Conservation (phyloP, 2,113 vertebrate species). For the Paramormyrops kingsleyae region DNA sequence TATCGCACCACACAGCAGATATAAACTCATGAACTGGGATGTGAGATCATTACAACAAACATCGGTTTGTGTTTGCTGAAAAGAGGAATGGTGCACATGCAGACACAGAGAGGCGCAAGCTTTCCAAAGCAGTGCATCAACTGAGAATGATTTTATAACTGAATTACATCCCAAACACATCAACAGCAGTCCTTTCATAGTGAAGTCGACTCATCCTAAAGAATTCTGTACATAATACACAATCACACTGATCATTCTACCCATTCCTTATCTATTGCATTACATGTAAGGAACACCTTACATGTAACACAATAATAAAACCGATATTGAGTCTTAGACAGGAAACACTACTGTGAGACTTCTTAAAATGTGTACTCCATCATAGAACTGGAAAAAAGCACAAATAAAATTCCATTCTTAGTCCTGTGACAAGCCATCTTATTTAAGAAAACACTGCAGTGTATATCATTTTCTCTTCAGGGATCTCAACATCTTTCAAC, state of each 20-base stretch:
- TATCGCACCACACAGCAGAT: not conserved
- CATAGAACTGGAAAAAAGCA: not conserved
- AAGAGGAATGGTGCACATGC: not conserved
- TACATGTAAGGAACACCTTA: not conserved
- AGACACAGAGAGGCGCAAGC: not conserved
- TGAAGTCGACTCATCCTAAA: not conserved
- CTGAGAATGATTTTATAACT: not conserved
- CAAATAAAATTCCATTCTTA: not conserved
- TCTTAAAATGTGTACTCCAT: not conserved
- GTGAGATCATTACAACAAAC: not conserved
- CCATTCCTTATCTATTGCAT: not conserved
- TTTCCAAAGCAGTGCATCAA: not conserved
- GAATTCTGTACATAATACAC: not conserved
- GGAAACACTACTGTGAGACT: not conserved
- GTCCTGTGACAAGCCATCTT: not conserved
- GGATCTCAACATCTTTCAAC: not conserved
- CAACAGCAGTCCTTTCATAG: not conserved
- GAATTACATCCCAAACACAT: not conserved
- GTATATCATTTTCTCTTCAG: not conserved
- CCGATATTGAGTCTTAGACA: not conserved
- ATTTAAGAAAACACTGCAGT: not conserved
- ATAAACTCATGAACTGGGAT: not conserved
- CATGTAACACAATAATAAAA: not conserved
- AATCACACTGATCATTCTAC: not conserved
- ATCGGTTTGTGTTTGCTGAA: not conserved